Percentiles rank a stretch among this genome's conserved stretches.
phyloP scores from a whole-genome alignment of 2,888 invertebrate species.

The Halictus ligatus region DNA sequence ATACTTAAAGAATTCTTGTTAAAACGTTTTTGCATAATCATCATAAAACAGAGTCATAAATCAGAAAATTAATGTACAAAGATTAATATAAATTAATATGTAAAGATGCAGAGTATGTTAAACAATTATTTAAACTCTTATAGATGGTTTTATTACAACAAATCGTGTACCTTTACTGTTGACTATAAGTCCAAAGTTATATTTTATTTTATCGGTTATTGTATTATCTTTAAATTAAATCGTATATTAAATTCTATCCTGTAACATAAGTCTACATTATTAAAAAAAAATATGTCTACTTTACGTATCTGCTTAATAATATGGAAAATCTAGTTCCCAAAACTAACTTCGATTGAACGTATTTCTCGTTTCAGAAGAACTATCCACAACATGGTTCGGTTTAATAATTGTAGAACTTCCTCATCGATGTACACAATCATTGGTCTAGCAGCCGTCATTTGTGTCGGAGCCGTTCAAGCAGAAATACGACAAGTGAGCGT shows the following conservation, averaged over 20 bases:
- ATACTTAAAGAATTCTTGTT: neutral
- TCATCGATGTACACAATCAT: conserved; percentile 30
- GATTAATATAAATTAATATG: too few relatives aligned
- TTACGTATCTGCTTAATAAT: neutral
- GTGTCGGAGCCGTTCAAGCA: conserved; percentile 16
- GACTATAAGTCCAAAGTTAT: neutral
- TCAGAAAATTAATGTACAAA: too few relatives aligned
- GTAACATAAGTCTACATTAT: neutral
- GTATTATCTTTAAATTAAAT: neutral
- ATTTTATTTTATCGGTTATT: neutral
- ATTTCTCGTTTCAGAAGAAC: conserved; percentile 30
- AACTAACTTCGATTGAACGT: neutral
- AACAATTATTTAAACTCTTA: neutral
- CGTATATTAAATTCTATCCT: neutral
- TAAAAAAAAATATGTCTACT: neutral
- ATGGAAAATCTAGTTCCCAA: neutral
- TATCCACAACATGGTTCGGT: conserved; percentile 38
- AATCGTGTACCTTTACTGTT: neutral
- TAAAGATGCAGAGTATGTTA: neutral
- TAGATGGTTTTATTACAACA: too few relatives aligned
- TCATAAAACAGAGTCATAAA: neutral
- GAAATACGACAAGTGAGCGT: conserved; percentile 69
- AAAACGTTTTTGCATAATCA: neutral
- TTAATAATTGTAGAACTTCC: neutral
- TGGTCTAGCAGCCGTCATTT: conserved; percentile 29